phyloP scores from a whole-genome alignment of 2,888 invertebrate species.

The Mythimna loreyi region DNA sequence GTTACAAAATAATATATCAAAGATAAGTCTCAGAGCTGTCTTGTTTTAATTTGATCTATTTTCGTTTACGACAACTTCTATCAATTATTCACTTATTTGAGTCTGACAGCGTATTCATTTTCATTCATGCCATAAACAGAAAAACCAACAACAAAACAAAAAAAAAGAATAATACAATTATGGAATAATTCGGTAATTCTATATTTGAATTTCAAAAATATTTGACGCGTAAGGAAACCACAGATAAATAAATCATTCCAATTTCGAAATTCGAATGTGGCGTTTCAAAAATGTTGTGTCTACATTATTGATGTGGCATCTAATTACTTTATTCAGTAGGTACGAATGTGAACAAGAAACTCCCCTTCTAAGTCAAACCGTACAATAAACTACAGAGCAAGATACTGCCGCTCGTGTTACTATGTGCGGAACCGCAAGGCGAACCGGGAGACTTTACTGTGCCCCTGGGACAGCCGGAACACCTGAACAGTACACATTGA shows the following conservation, averaged over 20 bases:
- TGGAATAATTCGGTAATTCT: too few relatives aligned
- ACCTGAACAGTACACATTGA: conserved; percentile 74
- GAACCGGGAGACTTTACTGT: conserved; percentile 76
- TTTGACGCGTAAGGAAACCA: conserved; percentile 17
- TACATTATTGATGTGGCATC: conserved; percentile 6
- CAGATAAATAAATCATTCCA: conserved; percentile 23
- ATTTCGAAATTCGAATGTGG: conserved; percentile 28
- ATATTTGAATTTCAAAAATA: conserved; percentile 42
- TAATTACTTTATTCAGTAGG: conserved; percentile 41
- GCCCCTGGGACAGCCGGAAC: conserved; percentile 74
- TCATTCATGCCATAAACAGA: conserved; percentile 32
- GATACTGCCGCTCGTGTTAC: conserved; percentile 56
- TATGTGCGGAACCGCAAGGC: conserved; percentile 65
- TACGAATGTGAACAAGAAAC: conserved; percentile 33
- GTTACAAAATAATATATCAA: conserved; percentile 1
- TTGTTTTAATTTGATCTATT: conserved; percentile 25
- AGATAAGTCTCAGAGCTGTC: conserved; percentile 1
- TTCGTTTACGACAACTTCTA: conserved; percentile 11
- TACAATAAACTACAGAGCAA: conserved; percentile 61
- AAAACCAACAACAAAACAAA: conserved; percentile 29
- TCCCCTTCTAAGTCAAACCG: conserved; percentile 52
- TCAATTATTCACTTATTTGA: conserved; percentile 29
- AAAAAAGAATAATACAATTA: too few relatives aligned
- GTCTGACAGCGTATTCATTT: conserved; percentile 35
- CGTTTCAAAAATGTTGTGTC: background rate